Base-by-base conservation (phyloP, 1,140 invertebrate species). In the Brachionus manjavacas region DNA sequence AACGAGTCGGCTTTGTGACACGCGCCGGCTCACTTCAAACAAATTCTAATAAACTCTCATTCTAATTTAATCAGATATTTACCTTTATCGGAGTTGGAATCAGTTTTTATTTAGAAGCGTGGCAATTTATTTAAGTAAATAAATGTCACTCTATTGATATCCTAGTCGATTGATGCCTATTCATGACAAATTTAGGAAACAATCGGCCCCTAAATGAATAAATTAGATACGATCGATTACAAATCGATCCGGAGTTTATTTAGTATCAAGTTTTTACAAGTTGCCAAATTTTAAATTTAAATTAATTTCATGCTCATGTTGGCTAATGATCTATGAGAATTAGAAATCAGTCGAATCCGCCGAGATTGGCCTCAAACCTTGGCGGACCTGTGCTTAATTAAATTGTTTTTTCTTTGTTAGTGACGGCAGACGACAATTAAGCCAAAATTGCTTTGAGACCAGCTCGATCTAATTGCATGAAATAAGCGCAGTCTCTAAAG, bases 141-240 rank as follows among this genome's bases (percentile, higher is more conserved):
- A 28, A 23, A 31, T 31, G 31, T 72, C 68, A 72, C 39, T 60
- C n/a, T 20, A 72, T 46, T 46, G 39, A 72, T 20, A 41, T 43
- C 68, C 35, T 41, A n/a, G 4, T 60, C 20, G 9, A 28, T 68
- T 74, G 35, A 43, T 74, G 70, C 70, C 46, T 41, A 41, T 74
- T 74, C n/a, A 76, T 39, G 66, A 31, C 60, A 35, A 35, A 35
- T 66, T 66, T 66, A 68, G 23, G 39, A 68, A 35, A 39, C 25
- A 68, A 68, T 1, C 52, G 52, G 52, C 52, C 16, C 14, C 23
- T 11, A 68, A 68, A 68, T 49, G 72, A 76, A 76, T 76, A 76
- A 76, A 76, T 76, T 76, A 76, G 72, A 49, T 4, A 76, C 25
- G 72, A 76, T 76, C 72, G 72, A 76, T 76, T 52, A 76, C 72